Percentiles rank a stretch among this genome's conserved stretches.
phyloP scores from a whole-genome alignment of 1,140 invertebrate species.

The Drosophila ambigua region DNA sequence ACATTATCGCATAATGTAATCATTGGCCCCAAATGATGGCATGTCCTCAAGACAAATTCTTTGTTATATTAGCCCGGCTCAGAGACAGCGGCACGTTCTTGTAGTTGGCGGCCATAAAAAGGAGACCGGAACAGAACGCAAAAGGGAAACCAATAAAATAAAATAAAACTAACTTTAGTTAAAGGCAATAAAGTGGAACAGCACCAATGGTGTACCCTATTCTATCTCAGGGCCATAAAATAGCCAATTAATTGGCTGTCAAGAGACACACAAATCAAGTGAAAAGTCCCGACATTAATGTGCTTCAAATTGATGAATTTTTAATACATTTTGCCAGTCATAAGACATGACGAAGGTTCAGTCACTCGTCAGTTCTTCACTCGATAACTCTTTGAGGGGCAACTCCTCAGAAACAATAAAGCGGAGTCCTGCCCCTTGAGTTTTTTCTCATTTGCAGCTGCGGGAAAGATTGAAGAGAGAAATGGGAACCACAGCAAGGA shows the following conservation, averaged over 20 bases:
- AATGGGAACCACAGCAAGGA: neutral
- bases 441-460: constrained; percentile 7
- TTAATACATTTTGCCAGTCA: no score
- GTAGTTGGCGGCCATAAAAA: constrained; percentile 42
- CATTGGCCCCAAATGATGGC: constrained; percentile 77
- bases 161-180: constrained; percentile 79
- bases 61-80: constrained; percentile 63
- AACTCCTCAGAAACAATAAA: constrained; percentile 18
- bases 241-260: constrained; percentile 34
- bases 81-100: constrained; percentile 40
- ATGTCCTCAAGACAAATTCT: constrained; percentile 81
- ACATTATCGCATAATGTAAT: constrained; percentile 83
- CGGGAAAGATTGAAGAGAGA: neutral
- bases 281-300: neutral
- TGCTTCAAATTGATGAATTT: neutral
- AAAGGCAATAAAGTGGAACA: constrained; percentile 73
- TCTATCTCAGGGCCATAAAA: constrained; percentile 39
- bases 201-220: constrained; percentile 37
- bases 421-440: constrained; percentile 31
- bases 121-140: constrained; percentile 8
- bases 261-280: neutral
- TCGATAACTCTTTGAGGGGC: no score
- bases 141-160: constrained; percentile 64
- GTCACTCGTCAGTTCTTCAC: no score
- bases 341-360: no score